Percentiles rank a stretch among this genome's conserved stretches.
phyloP scores from a whole-genome alignment of 2,113 vertebrate species.

The Myanophis thanlyinensis region DNA sequence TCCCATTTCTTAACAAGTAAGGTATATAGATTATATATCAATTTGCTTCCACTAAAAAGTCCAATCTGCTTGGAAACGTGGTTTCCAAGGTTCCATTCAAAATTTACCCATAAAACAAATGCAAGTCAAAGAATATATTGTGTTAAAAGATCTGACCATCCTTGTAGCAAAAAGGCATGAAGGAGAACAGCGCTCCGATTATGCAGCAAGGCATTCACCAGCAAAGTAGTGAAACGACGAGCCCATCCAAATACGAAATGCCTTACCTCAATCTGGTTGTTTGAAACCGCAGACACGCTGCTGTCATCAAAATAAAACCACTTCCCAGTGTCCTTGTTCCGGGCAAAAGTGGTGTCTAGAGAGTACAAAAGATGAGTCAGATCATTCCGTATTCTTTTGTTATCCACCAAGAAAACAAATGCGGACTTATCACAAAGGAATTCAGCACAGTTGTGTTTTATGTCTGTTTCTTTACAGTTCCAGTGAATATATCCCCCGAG shows the following conservation, averaged over 20 bases:
- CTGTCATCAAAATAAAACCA: conserved; percentile 89
- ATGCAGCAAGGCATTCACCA: background rate
- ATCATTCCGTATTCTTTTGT: background rate
- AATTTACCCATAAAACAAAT: background rate
- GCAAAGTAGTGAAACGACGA: background rate
- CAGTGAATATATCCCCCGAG: background rate
- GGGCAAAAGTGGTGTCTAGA: conserved; percentile 83
- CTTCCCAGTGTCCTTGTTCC: conserved; percentile 84
- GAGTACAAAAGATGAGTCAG: background rate
- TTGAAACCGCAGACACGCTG: conserved; percentile 79
- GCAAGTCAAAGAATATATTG: background rate
- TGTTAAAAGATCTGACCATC: background rate
- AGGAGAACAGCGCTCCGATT: background rate
- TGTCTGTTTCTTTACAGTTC: background rate
- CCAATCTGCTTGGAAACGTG: background rate
- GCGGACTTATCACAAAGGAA: background rate
- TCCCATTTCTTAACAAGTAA: background rate
- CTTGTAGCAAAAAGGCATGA: background rate
- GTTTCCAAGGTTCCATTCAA: background rate
- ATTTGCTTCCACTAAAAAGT: background rate
- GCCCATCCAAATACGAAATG: background rate
- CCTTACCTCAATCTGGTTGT: conserved; percentile 82
- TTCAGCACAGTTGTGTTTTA: background rate
- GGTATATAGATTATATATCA: background rate
- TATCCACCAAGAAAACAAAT: background rate